A percentile compares a stretch with the other conserved stretches of the same genome.
Conservation (phyloP, 2,797 vertebrate species). For the Hoplostethus mediterraneus region DNA sequence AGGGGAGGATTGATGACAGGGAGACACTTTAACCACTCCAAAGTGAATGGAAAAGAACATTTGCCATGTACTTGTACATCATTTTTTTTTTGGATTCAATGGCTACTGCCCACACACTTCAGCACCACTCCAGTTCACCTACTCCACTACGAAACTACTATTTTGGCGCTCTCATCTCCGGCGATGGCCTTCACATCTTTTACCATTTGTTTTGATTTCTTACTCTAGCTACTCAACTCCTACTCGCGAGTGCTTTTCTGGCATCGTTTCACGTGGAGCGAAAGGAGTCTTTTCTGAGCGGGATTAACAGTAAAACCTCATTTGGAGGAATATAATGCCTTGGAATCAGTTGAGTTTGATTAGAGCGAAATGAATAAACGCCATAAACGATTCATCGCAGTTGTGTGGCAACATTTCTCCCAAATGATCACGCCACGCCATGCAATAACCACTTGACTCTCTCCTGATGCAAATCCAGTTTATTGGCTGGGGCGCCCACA, state of each 20-base stretch:
- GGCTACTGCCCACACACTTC: slow-evolving; percentile 17
- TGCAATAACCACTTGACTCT: slow-evolving; percentile 21
- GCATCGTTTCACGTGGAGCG: slow-evolving; percentile 22
- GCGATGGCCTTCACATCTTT: slow-evolving; percentile 20
- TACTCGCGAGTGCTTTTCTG: slow-evolving; percentile 3
- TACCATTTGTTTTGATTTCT: slow-evolving; percentile 20
- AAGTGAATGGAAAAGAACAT: slow-evolving; percentile 17
- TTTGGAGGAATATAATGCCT: not conserved
- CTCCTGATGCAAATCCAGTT: slow-evolving; percentile 21
- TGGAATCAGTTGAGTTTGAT: not conserved
- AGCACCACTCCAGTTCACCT: slow-evolving; percentile 32
- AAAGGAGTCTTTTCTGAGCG: not conserved
- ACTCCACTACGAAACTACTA: slow-evolving; percentile 25
- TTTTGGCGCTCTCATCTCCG: slow-evolving; percentile 21
- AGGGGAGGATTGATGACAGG: slow-evolving; percentile 8
- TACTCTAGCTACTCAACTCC: not conserved
- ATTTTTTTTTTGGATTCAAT: slow-evolving; percentile 25
- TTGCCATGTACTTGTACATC: not conserved
- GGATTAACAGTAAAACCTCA: too few relatives aligned
- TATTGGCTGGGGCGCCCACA: not conserved
- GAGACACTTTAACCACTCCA: slow-evolving; percentile 24
- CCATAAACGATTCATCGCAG: not conserved
- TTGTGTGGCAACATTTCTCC: not conserved
- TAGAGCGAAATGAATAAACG: not conserved
- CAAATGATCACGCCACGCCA: slow-evolving; percentile 9